A percentile compares a stretch with the other conserved stretches of the same genome.
phyloP scores from a whole-genome alignment of 2,113 vertebrate genomes.

The Melanostigma gelatinosum region DNA sequence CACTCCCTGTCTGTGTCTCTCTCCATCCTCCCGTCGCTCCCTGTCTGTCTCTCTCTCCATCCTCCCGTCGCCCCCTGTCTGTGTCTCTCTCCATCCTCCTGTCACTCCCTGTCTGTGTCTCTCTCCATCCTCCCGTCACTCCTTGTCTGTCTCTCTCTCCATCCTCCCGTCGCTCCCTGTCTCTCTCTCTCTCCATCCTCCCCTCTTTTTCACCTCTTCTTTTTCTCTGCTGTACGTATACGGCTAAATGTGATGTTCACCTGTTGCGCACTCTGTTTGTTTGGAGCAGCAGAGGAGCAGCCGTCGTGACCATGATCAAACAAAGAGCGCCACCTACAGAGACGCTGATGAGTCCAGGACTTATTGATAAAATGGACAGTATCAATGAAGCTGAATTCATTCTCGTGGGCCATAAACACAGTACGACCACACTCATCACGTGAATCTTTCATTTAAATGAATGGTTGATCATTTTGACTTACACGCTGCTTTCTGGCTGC shows the following conservation, averaged over 20 bases:
- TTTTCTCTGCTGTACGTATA: not conserved
- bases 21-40: too few relatives aligned
- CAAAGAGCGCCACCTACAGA: constrained; percentile 54
- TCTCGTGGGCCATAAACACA: too few relatives aligned
- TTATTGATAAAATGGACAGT: not conserved
- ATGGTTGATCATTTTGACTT: not conserved
- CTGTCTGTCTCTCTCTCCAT: too few relatives aligned
- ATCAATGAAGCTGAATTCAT: not conserved
- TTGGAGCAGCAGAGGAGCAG: not conserved
- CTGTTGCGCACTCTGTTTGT: constrained; percentile 11
- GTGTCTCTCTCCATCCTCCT: not conserved
- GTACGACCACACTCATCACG: not conserved
- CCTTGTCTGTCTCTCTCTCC: constrained; percentile 1
- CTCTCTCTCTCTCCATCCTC: not conserved
- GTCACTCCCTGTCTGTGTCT: too few relatives aligned
- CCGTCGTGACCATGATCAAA: not conserved
- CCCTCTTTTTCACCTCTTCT: not conserved
- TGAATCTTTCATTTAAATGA: not conserved
- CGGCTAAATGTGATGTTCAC: not conserved
- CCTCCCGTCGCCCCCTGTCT: not conserved
- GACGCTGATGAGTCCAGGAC: not conserved
- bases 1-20: too few relatives aligned
- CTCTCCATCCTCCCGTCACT: too few relatives aligned
- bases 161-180: not conserved
- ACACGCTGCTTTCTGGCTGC: not conserved